Evolutionary conservation across 92 coral and sea anemone species (phyloP).

Genomic region (Parazoanthus atlanticus): DNA sequence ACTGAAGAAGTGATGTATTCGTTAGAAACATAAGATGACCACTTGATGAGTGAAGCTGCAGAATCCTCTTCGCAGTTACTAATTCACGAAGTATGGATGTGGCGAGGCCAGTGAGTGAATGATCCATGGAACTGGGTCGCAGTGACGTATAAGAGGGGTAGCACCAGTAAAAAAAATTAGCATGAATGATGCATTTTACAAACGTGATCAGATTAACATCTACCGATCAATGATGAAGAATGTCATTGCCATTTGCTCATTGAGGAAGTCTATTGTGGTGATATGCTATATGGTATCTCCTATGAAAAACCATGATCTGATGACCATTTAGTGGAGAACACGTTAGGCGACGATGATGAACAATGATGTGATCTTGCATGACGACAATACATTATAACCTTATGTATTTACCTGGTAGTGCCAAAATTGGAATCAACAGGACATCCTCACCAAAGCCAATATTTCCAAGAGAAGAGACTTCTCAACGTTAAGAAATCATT

Average conservation of each 20-base stretch:
- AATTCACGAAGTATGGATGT: neutral
- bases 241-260: neutral
- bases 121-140: neutral
- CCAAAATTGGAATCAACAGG: constrained; percentile 3
- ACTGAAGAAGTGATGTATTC: neutral
- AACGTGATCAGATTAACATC: neutral
- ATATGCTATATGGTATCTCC: no score
- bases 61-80: neutral
- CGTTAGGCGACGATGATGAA: neutral
- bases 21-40: neutral
- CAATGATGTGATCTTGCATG: neutral
- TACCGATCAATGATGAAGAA: neutral
- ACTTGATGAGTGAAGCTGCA: neutral
- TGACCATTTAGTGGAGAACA: neutral
- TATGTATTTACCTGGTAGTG: constrained; percentile 17
- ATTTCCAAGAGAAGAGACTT: neutral
- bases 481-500: neutral
- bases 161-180: neutral
- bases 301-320: neutral
- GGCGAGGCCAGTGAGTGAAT: neutral
- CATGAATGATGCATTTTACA: neutral
- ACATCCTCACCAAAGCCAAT: neutral
- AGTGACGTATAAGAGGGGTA: neutral
- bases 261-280: no score
- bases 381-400: neutral